Percentiles rank a stretch among this genome's conserved stretches.
Evolutionary conservation across 2,113 vertebrate genomes (phyloP).

Genomic region (Okapia johnstoni): DNA sequence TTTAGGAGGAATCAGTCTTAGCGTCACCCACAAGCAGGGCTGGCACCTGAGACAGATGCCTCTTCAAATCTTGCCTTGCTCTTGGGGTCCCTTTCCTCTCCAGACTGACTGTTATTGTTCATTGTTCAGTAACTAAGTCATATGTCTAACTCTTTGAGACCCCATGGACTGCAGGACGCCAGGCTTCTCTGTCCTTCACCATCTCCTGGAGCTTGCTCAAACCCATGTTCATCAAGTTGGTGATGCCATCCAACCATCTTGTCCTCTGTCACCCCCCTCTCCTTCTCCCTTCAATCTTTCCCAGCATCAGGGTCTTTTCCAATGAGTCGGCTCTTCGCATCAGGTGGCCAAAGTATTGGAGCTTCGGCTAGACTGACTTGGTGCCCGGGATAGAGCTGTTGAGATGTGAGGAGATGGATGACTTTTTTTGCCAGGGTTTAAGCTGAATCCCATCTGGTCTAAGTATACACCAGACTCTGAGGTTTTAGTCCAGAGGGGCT

Average conservation of each 20-base stretch:
- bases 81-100: background rate
- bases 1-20: background rate
- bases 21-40: background rate
- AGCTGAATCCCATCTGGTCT: background rate
- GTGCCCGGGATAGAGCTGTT: background rate
- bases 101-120: background rate
- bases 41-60: too few relatives aligned
- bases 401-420: background rate
- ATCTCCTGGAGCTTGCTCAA: background rate
- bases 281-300: background rate
- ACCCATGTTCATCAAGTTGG: background rate
- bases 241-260: background rate
- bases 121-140: background rate
- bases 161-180: background rate
- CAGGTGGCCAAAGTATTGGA: background rate
- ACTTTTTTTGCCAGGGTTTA: background rate
- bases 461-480: background rate
- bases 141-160: background rate
- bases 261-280: background rate
- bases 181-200: background rate
- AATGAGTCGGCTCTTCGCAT: background rate
- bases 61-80: background rate
- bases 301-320: background rate
- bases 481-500: background rate
- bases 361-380: background rate